Percentiles rank a stretch among this genome's conserved stretches.
Conservation (phyloP, 2,797 vertebrate genomes). For the Calcarius lapponicus region DNA sequence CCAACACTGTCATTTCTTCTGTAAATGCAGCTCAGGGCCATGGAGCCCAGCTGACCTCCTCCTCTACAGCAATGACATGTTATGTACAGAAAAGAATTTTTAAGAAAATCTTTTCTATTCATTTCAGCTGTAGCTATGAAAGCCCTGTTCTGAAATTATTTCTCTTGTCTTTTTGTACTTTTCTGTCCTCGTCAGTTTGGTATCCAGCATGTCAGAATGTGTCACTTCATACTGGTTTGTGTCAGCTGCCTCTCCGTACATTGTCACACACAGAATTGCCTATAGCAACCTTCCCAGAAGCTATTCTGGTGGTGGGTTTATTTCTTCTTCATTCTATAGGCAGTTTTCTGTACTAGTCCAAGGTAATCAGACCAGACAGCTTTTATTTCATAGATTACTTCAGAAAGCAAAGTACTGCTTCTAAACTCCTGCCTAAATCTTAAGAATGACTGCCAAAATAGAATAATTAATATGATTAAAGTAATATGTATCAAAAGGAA, state of each 20-base stretch:
- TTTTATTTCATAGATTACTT: conserved; percentile 12
- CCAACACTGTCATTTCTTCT: background rate
- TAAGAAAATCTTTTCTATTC: background rate
- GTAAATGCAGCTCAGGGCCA: background rate
- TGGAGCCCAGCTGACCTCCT: background rate
- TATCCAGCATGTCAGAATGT: background rate
- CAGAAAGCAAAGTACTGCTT: background rate
- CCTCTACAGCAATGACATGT: background rate
- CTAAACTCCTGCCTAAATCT: background rate
- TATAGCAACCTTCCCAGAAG: background rate
- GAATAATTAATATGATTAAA: conserved; percentile 23
- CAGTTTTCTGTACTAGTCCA: conserved; percentile 26
- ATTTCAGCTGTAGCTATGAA: conserved; percentile 1
- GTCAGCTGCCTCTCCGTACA: background rate
- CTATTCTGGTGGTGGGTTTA: background rate
- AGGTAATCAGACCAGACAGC: conserved; percentile 39
- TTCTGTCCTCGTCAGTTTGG: background rate
- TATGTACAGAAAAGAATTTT: background rate
- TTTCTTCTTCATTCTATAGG: conserved; percentile 12
- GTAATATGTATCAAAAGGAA: background rate
- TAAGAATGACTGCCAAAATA: background rate
- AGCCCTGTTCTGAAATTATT: background rate
- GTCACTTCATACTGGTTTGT: background rate
- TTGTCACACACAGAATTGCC: background rate
- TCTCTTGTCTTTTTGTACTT: background rate